Conservation (phyloP, 2,888 invertebrate species). For the Melolontha melolontha region DNA sequence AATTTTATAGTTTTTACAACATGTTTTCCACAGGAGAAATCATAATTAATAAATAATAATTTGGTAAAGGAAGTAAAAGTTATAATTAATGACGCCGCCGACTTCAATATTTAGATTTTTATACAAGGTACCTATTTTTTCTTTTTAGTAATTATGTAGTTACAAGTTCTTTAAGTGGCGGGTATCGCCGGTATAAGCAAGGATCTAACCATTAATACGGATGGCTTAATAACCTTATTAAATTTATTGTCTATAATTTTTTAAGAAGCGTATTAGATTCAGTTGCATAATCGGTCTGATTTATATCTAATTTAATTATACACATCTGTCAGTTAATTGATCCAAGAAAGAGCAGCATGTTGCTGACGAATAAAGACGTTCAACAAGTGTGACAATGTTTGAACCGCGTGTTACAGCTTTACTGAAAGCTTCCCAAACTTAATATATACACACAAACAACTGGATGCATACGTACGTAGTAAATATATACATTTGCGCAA, state of each 20-base stretch:
- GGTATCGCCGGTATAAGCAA: not conserved
- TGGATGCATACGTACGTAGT: not conserved
- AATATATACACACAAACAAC: too few relatives aligned
- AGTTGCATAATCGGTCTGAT: slow-evolving; percentile 30
- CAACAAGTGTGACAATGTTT: slow-evolving; percentile 31
- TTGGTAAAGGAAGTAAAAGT: too few relatives aligned
- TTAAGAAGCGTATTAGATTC: slow-evolving; percentile 9
- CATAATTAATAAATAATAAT: too few relatives aligned
- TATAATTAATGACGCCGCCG: too few relatives aligned
- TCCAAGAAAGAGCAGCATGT: not conserved
- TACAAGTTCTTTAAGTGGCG: slow-evolving; percentile 5
- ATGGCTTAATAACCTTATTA: slow-evolving; percentile 10
- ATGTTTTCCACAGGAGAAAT: too few relatives aligned
- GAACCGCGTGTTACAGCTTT: slow-evolving; percentile 5
- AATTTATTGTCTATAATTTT: slow-evolving; percentile 22
- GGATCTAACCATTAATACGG: slow-evolving; percentile 3
- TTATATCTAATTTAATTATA: slow-evolving; percentile 39
- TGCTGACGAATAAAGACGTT: slow-evolving; percentile 29
- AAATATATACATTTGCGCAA: slow-evolving; percentile 24
- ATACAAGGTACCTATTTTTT: too few relatives aligned
- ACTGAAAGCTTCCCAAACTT: slow-evolving; percentile 11
- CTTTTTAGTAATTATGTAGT: too few relatives aligned
- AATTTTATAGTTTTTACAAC: too few relatives aligned
- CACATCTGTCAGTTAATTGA: slow-evolving; percentile 29
- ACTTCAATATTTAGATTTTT: too few relatives aligned